Evolutionary conservation across 2,797 vertebrate genomes (phyloP), one percentile per base, ranked within the genome.

Genomic region (Avahi laniger): DNA sequence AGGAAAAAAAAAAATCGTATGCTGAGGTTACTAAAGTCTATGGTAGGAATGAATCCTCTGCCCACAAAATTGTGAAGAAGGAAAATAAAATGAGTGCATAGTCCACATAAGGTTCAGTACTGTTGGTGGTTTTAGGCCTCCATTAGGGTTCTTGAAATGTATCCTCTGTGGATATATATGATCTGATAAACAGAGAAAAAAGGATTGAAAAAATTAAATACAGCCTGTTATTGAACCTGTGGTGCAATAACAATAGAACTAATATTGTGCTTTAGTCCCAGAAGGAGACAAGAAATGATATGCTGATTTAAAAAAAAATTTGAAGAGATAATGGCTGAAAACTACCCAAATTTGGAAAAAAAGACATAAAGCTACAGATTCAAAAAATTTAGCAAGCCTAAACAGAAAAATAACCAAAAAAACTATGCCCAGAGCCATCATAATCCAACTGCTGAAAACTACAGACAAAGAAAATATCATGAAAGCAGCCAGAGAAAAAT

Each of bases 391-490:
- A 88, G n/a, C 52, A 35, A 92, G 91, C 33, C 14, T 57, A 91
- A 93, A 93, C 12, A 84, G 46, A 48, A 94, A 61, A 81, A 83
- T 73, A 57, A 81, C 15, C 26, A 59, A 59, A 28, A 95, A 90
- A 61, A 50, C 14, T 12, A 35, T 50, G 65, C 26, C n/a, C 41
- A 52, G 57, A 63, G 11, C 33, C 18, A 48, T 35, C 35, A 54
- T 84, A 72, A 79, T 35, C 78, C 43, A 95, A 75, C 43, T 67
- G 65, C 28, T 88, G 8, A 93, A 93, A 83, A 78, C n/a, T 46
- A 92, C 7, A 83, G 20, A 69, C 50, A 94, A 94, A 54, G 35
- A 57, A 93, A 94, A 59, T 33, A 67, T 13, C 75, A 57, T 35
- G 17, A 78, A 94, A 70, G 30, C 65, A 65, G 7, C 67, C 14